Evolutionary conservation across 2,888 invertebrate species (phyloP).

Genomic region (Bugulina stolonifera): DNA sequence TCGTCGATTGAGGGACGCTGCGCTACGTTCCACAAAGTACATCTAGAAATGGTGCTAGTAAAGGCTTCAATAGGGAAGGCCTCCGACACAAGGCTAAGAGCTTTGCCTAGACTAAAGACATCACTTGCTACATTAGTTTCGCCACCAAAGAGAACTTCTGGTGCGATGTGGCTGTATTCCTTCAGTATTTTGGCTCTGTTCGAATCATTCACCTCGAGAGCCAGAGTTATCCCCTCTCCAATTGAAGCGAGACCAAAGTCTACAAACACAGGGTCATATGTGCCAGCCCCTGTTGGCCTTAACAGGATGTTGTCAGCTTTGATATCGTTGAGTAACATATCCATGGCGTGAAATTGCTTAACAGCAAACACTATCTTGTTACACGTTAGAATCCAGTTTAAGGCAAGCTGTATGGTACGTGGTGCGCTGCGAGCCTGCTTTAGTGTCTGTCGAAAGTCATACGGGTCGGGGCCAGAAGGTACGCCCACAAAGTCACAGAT

Average conservation of each 20-base stretch:
- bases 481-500: slow-evolving; percentile 20
- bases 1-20: slow-evolving; percentile 16
- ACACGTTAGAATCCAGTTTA: slow-evolving; percentile 8
- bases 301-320: slow-evolving; percentile 25
- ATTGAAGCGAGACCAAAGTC: slow-evolving; percentile 26
- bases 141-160: slow-evolving; percentile 25
- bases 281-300: background rate
- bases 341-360: slow-evolving; percentile 20
- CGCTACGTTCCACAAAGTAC: slow-evolving; percentile 13
- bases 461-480: background rate
- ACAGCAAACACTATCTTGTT: slow-evolving; percentile 19
- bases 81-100: background rate
- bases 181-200: slow-evolving; percentile 23
- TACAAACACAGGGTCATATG: slow-evolving; percentile 22
- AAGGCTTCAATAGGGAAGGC: slow-evolving; percentile 15
- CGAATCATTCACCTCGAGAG: slow-evolving; percentile 16
- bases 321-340: slow-evolving; percentile 25
- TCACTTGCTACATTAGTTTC: slow-evolving; percentile 20
- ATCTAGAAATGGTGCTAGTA: background rate
- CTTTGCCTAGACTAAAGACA: slow-evolving; percentile 26
- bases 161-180: slow-evolving; percentile 27
- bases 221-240: slow-evolving; percentile 26
- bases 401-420: background rate
- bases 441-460: slow-evolving; percentile 15
- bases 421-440: background rate